These are phyloP conservation scores for Halesus radiatus DNA, from an alignment of 1,140 invertebrate species.

Conservation along the genomic window DNA sequence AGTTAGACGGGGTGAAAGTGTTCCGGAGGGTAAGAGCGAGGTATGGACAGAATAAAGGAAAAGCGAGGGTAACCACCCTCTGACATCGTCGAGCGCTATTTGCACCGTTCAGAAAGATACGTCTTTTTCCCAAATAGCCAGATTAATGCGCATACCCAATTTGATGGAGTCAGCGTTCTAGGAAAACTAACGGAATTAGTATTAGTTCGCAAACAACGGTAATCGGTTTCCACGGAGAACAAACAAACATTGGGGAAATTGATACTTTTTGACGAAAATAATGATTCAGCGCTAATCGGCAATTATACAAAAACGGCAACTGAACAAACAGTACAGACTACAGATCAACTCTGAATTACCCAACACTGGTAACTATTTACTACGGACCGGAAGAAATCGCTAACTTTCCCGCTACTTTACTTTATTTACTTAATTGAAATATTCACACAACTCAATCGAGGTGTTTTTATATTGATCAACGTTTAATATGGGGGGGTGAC, in stretches of 20 bases:
- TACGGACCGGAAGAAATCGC: no score
- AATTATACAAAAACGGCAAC: slow-evolving; percentile 2
- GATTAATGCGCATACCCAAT: background rate
- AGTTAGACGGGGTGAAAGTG: slow-evolving; percentile 2
- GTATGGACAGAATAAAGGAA: background rate
- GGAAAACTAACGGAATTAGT: background rate
- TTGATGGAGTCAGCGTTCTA: slow-evolving; percentile 1
- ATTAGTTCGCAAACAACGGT: background rate
- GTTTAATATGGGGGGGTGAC: no score
- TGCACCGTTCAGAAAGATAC: no score
- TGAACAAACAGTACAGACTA: slow-evolving; percentile 8
- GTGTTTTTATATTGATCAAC: no score
- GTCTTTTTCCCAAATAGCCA: background rate
- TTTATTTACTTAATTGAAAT: no score
- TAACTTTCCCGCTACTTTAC: no score
- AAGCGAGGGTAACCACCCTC: background rate
- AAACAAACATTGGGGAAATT: slow-evolving; percentile 5
- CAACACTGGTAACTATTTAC: no score
- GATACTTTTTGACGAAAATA: slow-evolving; percentile 15
- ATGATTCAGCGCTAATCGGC: slow-evolving; percentile 14
- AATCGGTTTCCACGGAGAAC: background rate
- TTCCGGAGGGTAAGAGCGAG: background rate
- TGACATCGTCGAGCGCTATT: no score
- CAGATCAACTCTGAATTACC: no score
- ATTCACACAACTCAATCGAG: no score